Conservation (phyloP, 2,113 vertebrate genomes). For the Cygnus buccinator region DNA sequence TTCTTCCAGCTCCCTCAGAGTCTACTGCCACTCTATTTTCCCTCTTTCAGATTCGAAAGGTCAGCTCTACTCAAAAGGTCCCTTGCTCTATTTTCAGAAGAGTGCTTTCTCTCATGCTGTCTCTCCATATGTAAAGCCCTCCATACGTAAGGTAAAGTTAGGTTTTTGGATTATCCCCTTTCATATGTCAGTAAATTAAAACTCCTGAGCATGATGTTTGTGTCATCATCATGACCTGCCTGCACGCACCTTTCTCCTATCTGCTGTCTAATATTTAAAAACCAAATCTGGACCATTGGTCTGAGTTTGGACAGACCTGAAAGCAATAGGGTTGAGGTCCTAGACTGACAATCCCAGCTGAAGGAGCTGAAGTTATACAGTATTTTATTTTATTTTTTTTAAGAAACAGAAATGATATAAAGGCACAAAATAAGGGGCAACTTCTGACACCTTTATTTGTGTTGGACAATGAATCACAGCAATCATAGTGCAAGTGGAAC, state of each 20-base stretch:
- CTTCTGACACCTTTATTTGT: background rate
- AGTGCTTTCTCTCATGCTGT: background rate
- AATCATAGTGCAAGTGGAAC: background rate
- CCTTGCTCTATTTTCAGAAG: background rate
- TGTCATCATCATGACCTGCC: fast-evolving
- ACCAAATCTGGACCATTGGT: background rate
- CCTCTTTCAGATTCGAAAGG: background rate
- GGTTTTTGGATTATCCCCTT: background rate
- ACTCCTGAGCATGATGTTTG: background rate
- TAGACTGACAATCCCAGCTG: background rate
- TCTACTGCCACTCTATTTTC: background rate
- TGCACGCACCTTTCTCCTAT: fast-evolving
- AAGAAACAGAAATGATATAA: background rate
- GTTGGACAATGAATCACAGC: background rate
- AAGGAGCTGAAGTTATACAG: background rate
- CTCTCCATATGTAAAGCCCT: background rate
- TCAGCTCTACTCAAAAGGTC: background rate
- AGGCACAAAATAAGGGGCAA: background rate
- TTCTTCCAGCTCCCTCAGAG: background rate
- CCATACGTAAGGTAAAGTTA: too few species aligned
- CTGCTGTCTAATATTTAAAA: background rate
- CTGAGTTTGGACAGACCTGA: background rate
- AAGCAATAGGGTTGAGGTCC: background rate
- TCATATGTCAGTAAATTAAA: background rate
- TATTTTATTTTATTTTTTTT: background rate